Conservation (phyloP, 2,888 invertebrate genomes). For the Phlogophora meticulosa region DNA sequence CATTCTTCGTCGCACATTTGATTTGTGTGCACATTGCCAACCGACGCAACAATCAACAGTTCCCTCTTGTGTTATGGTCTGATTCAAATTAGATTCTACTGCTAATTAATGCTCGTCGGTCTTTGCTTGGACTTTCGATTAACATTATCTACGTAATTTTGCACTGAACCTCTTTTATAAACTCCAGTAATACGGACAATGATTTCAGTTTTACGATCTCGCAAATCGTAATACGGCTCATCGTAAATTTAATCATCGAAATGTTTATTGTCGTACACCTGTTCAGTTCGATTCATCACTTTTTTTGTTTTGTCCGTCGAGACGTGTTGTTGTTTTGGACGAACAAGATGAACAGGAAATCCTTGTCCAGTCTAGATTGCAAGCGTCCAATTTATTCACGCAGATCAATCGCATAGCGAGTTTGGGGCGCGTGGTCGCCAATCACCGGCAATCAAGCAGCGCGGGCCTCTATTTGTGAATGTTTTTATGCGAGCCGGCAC, state of each 20-base stretch:
- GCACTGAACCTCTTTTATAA: conserved; percentile 52
- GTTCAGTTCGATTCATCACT: conserved; percentile 71
- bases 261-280: conserved; percentile 75
- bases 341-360: conserved; percentile 61
- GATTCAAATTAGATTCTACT: conserved; percentile 57
- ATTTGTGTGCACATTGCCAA: conserved; percentile 71
- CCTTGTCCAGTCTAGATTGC: conserved; percentile 64
- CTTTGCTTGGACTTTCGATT: conserved; percentile 52
- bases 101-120: conserved; percentile 54
- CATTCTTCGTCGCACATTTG: conserved; percentile 74
- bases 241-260: conserved; percentile 75
- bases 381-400: conserved; percentile 70
- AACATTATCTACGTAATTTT: conserved; percentile 49
- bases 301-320: conserved; percentile 65
- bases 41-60: conserved; percentile 49
- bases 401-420: conserved; percentile 76
- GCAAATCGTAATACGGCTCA: conserved; percentile 68
- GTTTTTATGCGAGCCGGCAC: conserved; percentile 80
- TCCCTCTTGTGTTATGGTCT: conserved; percentile 59
- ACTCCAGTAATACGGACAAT: conserved; percentile 58
- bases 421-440: conserved; percentile 72
- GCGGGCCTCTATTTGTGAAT: conserved; percentile 82
- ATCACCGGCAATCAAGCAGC: conserved; percentile 76
- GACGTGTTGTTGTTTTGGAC: conserved; percentile 52
- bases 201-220: conserved; percentile 74